phyloP scores from a whole-genome alignment of 2,113 vertebrate genomes.

The Tachysurus vachellii region DNA sequence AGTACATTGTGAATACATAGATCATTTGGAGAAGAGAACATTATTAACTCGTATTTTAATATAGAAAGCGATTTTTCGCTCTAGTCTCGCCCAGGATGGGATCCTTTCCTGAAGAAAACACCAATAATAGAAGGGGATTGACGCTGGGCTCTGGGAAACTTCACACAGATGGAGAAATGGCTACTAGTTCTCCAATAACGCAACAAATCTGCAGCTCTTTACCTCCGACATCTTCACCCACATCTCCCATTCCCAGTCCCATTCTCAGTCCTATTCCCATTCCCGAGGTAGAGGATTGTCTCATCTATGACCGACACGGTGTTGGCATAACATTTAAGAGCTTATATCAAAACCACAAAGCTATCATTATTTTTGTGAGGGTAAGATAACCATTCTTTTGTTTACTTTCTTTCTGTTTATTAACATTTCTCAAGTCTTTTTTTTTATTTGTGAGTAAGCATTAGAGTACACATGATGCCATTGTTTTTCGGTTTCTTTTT shows the following conservation, averaged over 20 bases:
- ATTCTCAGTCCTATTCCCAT: slow-evolving; percentile 37
- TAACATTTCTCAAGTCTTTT: not conserved
- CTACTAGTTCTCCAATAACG: slow-evolving; percentile 68
- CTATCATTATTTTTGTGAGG: slow-evolving; percentile 87
- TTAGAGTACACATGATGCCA: not conserved
- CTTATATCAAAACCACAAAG: slow-evolving; percentile 77
- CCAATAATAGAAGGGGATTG: slow-evolving; percentile 57
- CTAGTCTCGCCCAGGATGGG: slow-evolving; percentile 49
- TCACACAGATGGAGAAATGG: slow-evolving; percentile 54
- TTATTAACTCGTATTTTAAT: not conserved
- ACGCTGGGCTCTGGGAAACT: slow-evolving; percentile 19
- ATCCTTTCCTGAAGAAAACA: slow-evolving; percentile 38
- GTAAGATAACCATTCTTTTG: slow-evolving; percentile 68
- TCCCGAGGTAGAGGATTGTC: slow-evolving; percentile 68
- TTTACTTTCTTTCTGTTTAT: not conserved
- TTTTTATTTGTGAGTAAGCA: not conserved
- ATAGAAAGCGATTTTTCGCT: not conserved
- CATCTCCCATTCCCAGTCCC: slow-evolving; percentile 45
- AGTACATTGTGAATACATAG: not conserved
- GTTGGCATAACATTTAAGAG: slow-evolving; percentile 67
- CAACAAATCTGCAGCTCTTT: slow-evolving; percentile 71
- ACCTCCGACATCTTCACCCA: not conserved
- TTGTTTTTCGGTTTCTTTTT: not conserved
- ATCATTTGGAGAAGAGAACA: not conserved
- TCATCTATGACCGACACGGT: slow-evolving; percentile 75